phyloP scores from a whole-genome alignment of 2,113 vertebrate species.

The Delphinapterus leucas region DNA sequence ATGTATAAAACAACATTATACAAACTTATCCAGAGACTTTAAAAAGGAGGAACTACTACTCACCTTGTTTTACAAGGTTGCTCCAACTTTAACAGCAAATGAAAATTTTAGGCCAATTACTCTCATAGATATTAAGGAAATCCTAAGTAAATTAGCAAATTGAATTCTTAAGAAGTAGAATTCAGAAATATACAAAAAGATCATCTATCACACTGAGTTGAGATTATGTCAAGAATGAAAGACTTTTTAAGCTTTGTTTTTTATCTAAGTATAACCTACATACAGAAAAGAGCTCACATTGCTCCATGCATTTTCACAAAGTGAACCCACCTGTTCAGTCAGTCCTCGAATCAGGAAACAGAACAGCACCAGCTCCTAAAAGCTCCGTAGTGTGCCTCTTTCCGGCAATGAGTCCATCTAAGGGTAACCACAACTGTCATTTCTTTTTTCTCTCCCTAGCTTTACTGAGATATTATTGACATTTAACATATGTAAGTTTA shows the following conservation, averaged over 20 bases:
- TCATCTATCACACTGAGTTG: neutral
- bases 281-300: neutral
- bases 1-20: neutral
- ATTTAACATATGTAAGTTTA: neutral
- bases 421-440: neutral
- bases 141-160: neutral
- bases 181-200: neutral
- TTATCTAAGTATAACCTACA: neutral
- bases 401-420: neutral
- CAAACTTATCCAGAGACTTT: neutral
- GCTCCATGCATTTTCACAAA: neutral
- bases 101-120: neutral
- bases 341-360: neutral
- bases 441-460: neutral
- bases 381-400: neutral
- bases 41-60: neutral
- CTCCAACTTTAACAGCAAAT: neutral
- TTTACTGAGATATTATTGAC: neutral
- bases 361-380: neutral
- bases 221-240: neutral
- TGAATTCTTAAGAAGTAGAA: neutral
- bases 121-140: neutral
- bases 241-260: neutral
- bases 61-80: neutral
- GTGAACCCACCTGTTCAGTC: neutral